Evolutionary conservation across 2,797 vertebrate species (phyloP).

Genomic region (Chloroceryle amazona): DNA sequence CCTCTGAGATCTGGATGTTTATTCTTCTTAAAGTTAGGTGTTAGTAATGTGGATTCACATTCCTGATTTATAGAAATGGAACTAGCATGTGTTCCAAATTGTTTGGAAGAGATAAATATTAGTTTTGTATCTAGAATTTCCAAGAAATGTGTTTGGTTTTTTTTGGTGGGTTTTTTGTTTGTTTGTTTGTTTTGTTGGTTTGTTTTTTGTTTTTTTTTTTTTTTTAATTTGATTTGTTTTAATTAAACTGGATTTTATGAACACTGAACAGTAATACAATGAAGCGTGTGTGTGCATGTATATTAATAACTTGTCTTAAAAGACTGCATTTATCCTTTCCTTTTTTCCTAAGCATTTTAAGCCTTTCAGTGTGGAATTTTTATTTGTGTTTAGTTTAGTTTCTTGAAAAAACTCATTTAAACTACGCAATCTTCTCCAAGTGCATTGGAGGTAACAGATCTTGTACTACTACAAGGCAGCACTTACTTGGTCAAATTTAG

Average conservation of each 20-base stretch:
- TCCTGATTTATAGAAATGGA: neutral
- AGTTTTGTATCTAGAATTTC: neutral
- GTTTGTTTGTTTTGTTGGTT: neutral
- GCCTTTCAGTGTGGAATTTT: neutral
- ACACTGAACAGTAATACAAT: neutral
- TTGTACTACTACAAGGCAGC: neutral
- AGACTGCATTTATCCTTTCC: neutral
- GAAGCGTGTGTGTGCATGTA: neutral
- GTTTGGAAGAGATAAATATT: neutral
- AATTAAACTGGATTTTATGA: neutral
- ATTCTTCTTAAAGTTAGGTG: neutral
- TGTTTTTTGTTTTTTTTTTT: neutral
- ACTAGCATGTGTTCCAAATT: neutral
- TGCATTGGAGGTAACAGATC: rapidly evolving
- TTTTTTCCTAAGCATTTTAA: neutral
- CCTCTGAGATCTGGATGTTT: neutral
- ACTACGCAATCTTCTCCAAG: neutral
- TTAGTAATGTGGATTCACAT: neutral
- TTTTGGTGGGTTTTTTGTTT: neutral
- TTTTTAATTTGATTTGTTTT: neutral
- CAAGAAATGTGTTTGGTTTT: neutral
- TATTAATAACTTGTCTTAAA: neutral
- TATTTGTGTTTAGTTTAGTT: neutral
- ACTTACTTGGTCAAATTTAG: neutral
- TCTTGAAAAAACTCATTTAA: neutral